These are phyloP conservation scores for Periparus ater DNA, from an alignment of 2,797 vertebrate species.

Conservation along the genomic window DNA sequence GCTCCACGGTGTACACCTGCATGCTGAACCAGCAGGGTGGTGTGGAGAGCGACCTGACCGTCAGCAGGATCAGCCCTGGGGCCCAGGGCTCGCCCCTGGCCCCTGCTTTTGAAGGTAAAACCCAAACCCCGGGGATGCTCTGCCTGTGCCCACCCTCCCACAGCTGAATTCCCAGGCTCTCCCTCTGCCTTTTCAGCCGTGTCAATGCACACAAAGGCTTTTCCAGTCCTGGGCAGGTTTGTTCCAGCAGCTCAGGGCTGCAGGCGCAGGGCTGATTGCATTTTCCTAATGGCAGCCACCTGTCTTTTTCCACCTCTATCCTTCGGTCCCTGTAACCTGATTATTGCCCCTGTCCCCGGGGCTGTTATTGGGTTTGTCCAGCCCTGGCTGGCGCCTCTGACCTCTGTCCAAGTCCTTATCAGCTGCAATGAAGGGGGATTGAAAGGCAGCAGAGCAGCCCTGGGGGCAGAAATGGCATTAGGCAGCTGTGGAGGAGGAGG, in stretches of 20 bases:
- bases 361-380: constrained; percentile 32
- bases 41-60: constrained; percentile 91
- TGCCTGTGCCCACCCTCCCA: background rate
- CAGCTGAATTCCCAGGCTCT: background rate
- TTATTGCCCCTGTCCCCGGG: background rate
- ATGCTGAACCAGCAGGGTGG: constrained; percentile 91
- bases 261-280: background rate
- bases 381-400: background rate
- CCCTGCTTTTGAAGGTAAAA: constrained; percentile 82
- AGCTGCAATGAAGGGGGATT: background rate
- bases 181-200: background rate
- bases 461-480: background rate
- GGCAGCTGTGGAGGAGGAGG: background rate
- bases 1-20: constrained; percentile 92
- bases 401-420: constrained; percentile 23
- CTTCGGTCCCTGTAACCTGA: background rate
- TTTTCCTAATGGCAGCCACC: constrained; percentile 37
- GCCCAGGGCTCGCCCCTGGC: constrained; percentile 75
- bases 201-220: background rate
- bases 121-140: rapidly evolving
- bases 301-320: background rate
- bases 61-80: constrained; percentile 85
- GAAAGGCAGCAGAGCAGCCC: constrained; percentile 28
- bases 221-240: background rate
- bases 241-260: background rate